Base-by-base conservation (phyloP, 1,140 invertebrate species). In the Gonioctena quinquepunctata region DNA sequence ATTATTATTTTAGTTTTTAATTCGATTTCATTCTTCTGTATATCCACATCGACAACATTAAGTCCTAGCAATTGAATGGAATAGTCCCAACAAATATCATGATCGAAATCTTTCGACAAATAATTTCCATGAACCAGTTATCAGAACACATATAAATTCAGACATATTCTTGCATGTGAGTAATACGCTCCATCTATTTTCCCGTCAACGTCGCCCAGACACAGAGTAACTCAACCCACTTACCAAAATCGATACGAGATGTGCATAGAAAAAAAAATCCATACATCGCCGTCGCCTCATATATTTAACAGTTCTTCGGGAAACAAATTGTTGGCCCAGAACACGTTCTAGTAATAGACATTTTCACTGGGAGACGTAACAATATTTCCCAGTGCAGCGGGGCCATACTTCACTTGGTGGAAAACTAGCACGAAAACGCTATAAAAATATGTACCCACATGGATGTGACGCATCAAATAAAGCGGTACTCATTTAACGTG, bases 361-460 rank as follows among this genome's bases (percentile, higher is more conserved):
- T 59, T 25, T 59, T 59, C 25, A 26, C 56, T 59, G 56, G 26
- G 56, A 28, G n/a, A 59, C 21, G 21, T 28, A n/a, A 59, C 25
- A n/a, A 25, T 59, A 59, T 26, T 59, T 22, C 1, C 16, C 23
- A 16, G 16, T 16, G 25, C n/a, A 59, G 3, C 25, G 23, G 21
- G 8, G 23, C 23, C 8, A 28, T 59, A 59, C 23, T 22, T 59
- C 16, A 59, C 56, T 59, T 52, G 8, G 8, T n/a, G 22, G 25
- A 59, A 59, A 59, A 16, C n/a, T 16, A 25, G 7, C n/a, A n/a
- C 6, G 25, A 28, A 22, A 59, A 11, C 28, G 23, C 26, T 54
- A 65, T 64, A 59, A 66, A 70, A 70, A 70, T 65, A 66, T 70
- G 62, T 70, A 66, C 62, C 61, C 54, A 64, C 54, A 26, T 48